Conservation (phyloP, 1,140 invertebrate genomes). For the Atopsyche davidsoni region DNA sequence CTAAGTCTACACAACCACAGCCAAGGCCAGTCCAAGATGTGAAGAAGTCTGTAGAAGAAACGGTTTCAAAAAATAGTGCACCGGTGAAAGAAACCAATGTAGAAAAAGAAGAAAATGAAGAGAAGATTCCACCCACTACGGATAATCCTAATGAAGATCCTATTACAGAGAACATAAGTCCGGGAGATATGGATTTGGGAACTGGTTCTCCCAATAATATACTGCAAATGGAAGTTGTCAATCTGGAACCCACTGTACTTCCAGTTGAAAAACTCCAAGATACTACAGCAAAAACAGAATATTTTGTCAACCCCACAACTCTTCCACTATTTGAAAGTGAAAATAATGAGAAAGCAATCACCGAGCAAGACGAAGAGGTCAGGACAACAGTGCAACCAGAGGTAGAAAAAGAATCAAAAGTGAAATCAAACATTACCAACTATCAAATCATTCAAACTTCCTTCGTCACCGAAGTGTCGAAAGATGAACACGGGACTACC, state of each 20-base stretch:
- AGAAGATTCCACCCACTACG: slow-evolving; percentile 8
- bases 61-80: slow-evolving; percentile 3
- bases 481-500: too few species aligned
- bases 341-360: too few species aligned
- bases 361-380: slow-evolving; percentile 11
- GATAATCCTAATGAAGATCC: slow-evolving; percentile 7
- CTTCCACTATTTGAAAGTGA: background rate
- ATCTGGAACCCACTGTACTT: slow-evolving; percentile 11
- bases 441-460: slow-evolving; percentile 4
- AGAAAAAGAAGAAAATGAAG: slow-evolving; percentile 2
- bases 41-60: slow-evolving; percentile 13
- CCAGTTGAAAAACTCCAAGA: slow-evolving; percentile 4
- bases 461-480: slow-evolving; percentile 9
- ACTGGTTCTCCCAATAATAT: slow-evolving; percentile 16
- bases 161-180: slow-evolving; percentile 3
- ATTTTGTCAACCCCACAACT: slow-evolving; percentile 8
- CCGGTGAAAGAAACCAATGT: background rate
- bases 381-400: background rate
- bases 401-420: background rate
- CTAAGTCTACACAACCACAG: slow-evolving; percentile 1
- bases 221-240: slow-evolving; percentile 8
- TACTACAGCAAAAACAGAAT: slow-evolving; percentile 9
- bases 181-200: slow-evolving; percentile 18
- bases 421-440: background rate
- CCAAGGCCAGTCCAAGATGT: slow-evolving; percentile 10